These are phyloP conservation scores for Troilus luridus DNA, from an alignment of 2,888 invertebrate genomes.

Conservation along the genomic window DNA sequence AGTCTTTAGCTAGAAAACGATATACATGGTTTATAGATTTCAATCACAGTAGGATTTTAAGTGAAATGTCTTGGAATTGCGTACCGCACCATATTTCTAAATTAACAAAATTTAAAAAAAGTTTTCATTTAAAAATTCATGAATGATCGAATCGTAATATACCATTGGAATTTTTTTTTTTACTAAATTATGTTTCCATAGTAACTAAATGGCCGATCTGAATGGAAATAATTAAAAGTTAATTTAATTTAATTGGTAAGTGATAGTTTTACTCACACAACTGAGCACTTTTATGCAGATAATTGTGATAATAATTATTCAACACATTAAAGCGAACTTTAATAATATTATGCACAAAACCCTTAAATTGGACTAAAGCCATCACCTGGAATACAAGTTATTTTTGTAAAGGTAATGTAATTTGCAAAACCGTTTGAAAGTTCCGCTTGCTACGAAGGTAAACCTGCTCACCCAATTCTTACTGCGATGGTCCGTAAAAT, in stretches of 20 bases:
- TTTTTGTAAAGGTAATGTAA: neutral
- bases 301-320: neutral
- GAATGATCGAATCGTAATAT: too few relatives aligned
- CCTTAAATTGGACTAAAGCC: neutral
- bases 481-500: neutral
- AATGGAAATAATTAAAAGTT: too few relatives aligned
- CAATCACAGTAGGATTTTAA: too few relatives aligned
- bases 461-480: neutral
- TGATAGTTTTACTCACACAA: too few relatives aligned
- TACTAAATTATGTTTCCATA: too few relatives aligned
- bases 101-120: too few relatives aligned
- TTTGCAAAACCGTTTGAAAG: neutral
- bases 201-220: neutral
- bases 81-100: too few relatives aligned
- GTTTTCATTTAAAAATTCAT: too few relatives aligned
- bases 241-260: too few relatives aligned
- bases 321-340: neutral
- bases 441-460: neutral
- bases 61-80: too few relatives aligned
- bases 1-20: neutral
- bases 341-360: neutral
- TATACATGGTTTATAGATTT: neutral
- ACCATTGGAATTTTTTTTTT: too few relatives aligned
- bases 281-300: too few relatives aligned
- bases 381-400: neutral